Conservation (phyloP, 1,140 invertebrate genomes). For the Amphibalanus amphitrite region DNA sequence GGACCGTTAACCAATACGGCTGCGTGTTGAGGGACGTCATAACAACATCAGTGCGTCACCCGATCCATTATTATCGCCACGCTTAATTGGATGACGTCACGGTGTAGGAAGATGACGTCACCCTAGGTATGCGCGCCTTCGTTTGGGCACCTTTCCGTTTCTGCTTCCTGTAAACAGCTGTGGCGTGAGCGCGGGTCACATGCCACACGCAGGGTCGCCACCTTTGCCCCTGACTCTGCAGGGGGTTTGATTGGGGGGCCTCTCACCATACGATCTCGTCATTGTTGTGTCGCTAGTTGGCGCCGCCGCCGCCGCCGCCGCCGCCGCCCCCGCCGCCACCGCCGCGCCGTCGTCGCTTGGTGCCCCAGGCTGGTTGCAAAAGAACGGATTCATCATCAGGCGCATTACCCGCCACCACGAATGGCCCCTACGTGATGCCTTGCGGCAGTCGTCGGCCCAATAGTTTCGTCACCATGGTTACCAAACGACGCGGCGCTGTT, state of each 20-base stretch:
- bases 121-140: too few species aligned
- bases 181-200: neutral
- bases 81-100: too few species aligned
- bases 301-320: too few species aligned
- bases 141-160: too few species aligned
- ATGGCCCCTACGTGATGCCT: neutral
- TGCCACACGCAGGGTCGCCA: neutral
- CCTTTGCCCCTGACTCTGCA: neutral
- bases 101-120: too few species aligned
- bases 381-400: neutral
- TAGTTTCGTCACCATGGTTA: neutral
- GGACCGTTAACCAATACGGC: too few species aligned
- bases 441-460: too few species aligned
- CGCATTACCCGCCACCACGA: neutral
- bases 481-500: neutral
- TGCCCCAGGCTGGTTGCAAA: neutral
- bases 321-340: too few species aligned
- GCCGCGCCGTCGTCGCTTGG: too few species aligned
- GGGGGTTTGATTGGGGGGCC: neutral
- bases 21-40: too few species aligned
- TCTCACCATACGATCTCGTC: neutral
- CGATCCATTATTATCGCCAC: too few species aligned
- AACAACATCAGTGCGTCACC: too few species aligned
- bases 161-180: neutral
- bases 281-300: neutral